These are phyloP conservation scores for Heptranchias perlo DNA, from an alignment of 2,113 vertebrate genomes.

Conservation along the genomic window DNA sequence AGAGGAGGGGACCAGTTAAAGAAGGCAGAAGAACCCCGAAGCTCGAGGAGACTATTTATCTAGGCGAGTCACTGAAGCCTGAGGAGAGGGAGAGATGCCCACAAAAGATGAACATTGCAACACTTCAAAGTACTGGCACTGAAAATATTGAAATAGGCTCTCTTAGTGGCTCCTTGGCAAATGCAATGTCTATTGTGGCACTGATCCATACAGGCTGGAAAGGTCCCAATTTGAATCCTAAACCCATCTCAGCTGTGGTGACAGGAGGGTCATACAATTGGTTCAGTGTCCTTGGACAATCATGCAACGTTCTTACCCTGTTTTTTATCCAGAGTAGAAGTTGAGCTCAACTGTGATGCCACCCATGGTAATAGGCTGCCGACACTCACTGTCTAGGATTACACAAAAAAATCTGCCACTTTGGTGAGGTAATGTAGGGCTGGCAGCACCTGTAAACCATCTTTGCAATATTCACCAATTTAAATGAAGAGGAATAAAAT, in stretches of 20 bases:
- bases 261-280: neutral
- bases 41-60: neutral
- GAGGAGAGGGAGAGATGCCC: neutral
- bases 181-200: neutral
- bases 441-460: neutral
- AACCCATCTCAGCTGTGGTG: neutral
- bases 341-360: neutral
- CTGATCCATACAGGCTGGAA: neutral
- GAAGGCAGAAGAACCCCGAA: neutral
- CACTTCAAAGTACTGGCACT: neutral
- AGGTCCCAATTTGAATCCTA: neutral
- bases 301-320: neutral
- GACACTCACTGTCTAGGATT: neutral
- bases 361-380: neutral
- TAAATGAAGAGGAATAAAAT: neutral
- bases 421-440: neutral
- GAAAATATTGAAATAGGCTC: neutral
- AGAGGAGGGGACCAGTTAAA: neutral
- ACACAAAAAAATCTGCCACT: neutral
- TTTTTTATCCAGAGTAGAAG: neutral
- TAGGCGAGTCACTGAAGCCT: neutral
- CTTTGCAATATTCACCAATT: neutral
- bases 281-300: neutral
- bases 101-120: neutral
- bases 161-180: neutral